These are phyloP conservation scores for Idaea straminata DNA, from an alignment of 2,888 invertebrate species.

Conservation along the genomic window DNA sequence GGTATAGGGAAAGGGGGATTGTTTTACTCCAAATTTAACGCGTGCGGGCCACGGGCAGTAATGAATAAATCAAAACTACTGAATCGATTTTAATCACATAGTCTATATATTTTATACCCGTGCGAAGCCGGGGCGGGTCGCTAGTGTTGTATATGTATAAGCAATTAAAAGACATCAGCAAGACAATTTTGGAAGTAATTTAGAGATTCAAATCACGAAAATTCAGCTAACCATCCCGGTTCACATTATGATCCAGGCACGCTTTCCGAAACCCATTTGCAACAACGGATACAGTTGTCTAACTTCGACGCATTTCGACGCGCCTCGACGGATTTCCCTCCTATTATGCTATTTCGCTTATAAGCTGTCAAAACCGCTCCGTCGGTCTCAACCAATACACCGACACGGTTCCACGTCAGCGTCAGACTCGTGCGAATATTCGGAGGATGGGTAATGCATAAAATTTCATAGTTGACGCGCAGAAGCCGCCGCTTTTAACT, in stretches of 20 bases:
- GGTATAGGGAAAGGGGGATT: too few species aligned
- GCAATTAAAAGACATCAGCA: not conserved
- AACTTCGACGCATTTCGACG: slow-evolving; percentile 6
- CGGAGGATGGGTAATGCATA: slow-evolving; percentile 45
- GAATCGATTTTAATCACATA: too few species aligned
- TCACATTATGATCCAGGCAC: not conserved
- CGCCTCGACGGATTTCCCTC: slow-evolving; percentile 13
- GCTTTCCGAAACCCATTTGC: not conserved
- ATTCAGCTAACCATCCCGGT: not conserved
- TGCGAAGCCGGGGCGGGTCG: too few species aligned
- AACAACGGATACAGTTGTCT: slow-evolving; percentile 12
- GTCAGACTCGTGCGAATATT: slow-evolving; percentile 39
- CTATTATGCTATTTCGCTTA: slow-evolving; percentile 36
- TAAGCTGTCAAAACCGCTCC: slow-evolving; percentile 35
- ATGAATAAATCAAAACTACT: too few species aligned
- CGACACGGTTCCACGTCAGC: slow-evolving; percentile 37
- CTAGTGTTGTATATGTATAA: not conserved
- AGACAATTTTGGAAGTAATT: not conserved
- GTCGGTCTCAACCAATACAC: slow-evolving; percentile 32
- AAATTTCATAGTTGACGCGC: slow-evolving; percentile 42
- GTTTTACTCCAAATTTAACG: too few species aligned
- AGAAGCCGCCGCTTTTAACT: slow-evolving; percentile 1
- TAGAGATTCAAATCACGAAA: not conserved
- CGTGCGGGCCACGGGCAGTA: too few species aligned
- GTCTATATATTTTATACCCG: too few species aligned